Percentiles rank a stretch among this genome's conserved stretches.
These are phyloP conservation scores for Drosophila quadrilineata DNA, from an alignment of 1,140 invertebrate genomes.

Conservation along the genomic window DNA sequence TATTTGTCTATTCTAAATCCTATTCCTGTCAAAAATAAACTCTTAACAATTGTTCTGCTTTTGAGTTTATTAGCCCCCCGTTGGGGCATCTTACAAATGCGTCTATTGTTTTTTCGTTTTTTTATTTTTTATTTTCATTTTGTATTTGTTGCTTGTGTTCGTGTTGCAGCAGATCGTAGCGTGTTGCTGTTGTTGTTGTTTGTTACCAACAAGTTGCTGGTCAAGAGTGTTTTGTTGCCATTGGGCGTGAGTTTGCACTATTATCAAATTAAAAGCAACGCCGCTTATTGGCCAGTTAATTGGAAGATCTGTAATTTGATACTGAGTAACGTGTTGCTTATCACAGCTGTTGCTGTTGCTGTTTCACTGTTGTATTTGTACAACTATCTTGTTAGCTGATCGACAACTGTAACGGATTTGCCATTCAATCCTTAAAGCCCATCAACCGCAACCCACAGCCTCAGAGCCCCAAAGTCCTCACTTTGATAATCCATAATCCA, in stretches of 20 bases:
- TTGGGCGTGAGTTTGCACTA: slow-evolving; percentile 70
- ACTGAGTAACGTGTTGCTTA: slow-evolving; percentile 74
- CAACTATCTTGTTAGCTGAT: slow-evolving; percentile 79
- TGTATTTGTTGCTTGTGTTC: slow-evolving; percentile 31
- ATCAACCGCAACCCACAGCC: slow-evolving; percentile 6
- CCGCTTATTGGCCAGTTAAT: slow-evolving; percentile 75
- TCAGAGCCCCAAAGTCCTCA: not conserved
- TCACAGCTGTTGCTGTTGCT: slow-evolving; percentile 48
- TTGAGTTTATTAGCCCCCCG: slow-evolving; percentile 75
- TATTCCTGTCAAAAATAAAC: slow-evolving; percentile 44
- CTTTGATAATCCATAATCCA: not conserved
- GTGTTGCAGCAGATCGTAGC: slow-evolving; percentile 46
- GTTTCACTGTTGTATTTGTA: slow-evolving; percentile 32
- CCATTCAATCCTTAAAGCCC: slow-evolving; percentile 19
- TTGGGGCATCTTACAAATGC: slow-evolving; percentile 69
- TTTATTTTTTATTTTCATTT: too few relatives aligned
- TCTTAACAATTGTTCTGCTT: slow-evolving; percentile 57
- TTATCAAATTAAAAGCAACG: slow-evolving; percentile 70
- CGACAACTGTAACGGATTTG: slow-evolving; percentile 77
- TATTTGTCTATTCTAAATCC: slow-evolving; percentile 11
- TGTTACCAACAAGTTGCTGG: slow-evolving; percentile 36
- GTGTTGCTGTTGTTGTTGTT: slow-evolving; percentile 21
- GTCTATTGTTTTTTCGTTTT: slow-evolving; percentile 72
- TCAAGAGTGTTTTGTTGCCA: slow-evolving; percentile 4
- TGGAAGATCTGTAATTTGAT: slow-evolving; percentile 78